Evolutionary conservation across 2,797 vertebrate species (phyloP), one percentile per base, ranked within the genome.

Genomic region (Hydrocynus forskahlii): DNA sequence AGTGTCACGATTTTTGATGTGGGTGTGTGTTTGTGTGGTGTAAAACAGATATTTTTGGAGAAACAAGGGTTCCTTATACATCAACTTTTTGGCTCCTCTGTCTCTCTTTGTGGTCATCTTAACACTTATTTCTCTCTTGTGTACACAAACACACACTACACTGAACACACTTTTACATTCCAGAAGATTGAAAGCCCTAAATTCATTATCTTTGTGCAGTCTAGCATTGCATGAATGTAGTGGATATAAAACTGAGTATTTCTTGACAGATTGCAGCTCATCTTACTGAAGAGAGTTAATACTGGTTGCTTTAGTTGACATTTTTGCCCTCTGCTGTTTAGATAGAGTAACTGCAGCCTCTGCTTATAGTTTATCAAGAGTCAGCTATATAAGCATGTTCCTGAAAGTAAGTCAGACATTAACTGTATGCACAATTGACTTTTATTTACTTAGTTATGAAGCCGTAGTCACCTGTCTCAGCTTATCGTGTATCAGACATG

Each of bases 241-340:
- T 16, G 12, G 25, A 62, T 29, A 29, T 62, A 7, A 23, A 23
- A n/a, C 13, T 25, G 4, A 4, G 16, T 50, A 70, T 25, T 48
- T 69, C n/a, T 50, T 50, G 67, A 48, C 17, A 13, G n/a, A 69
- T 23, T 69, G 2, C 8, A 23, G 67, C 45, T 50, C n/a, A 70
- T 50, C 43, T 50, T 14, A 52, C 8, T 29, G 14, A 29, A 8
- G 45, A 69, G 8, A n/a, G n/a, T n/a, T 25, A 1, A 50, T 2
- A 4, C 48, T 23, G 67, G 9, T 16, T 48, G 38, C 52, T n/a
- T 29, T 21, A 14, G 29, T 54, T 76, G 52, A 45, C 21, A 10
- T 45, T 60, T 75, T 71, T 78, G 78, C 82, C 84, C 54, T 64
- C 82, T 81, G 52, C 82, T 86, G 80, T 78, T 29, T 54, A 57